A percentile compares a stretch with the other conserved stretches of the same genome.
phyloP scores from a whole-genome alignment of 2,797 vertebrate genomes.

The Eidolon dupreanum region DNA sequence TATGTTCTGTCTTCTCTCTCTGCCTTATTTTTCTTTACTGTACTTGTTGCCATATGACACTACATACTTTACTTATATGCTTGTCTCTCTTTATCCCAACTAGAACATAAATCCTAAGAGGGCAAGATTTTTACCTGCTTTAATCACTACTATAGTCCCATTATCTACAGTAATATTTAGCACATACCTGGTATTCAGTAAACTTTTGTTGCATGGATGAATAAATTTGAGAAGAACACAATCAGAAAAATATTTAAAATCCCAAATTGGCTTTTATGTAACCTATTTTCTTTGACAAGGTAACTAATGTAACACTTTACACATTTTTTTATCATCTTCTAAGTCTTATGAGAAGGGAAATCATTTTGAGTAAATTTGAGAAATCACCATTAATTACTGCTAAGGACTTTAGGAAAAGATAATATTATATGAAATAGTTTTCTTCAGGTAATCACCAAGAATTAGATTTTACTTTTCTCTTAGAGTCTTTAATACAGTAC shows the following conservation, averaged over 20 bases:
- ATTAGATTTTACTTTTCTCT: background rate
- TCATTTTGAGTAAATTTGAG: background rate
- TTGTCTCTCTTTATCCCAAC: background rate
- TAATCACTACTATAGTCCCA: background rate
- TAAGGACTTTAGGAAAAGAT: background rate
- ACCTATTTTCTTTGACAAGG: background rate
- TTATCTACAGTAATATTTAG: background rate
- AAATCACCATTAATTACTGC: background rate
- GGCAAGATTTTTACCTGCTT: background rate
- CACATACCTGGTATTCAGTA: background rate
- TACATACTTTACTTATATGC: background rate
- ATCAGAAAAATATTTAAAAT: conserved; percentile 7
- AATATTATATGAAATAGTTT: background rate
- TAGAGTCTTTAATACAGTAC: background rate
- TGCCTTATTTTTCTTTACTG: background rate
- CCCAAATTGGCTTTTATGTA: background rate
- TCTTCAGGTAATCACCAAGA: conserved; percentile 17
- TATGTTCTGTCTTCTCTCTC: background rate
- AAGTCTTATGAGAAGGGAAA: background rate
- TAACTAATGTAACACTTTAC: background rate
- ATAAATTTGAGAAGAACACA: background rate
- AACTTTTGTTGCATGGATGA: background rate
- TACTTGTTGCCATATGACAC: background rate
- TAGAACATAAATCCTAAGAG: background rate
- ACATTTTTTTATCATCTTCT: background rate